phyloP scores from a whole-genome alignment of 1,140 invertebrate genomes.

The Idris sp. region DNA sequence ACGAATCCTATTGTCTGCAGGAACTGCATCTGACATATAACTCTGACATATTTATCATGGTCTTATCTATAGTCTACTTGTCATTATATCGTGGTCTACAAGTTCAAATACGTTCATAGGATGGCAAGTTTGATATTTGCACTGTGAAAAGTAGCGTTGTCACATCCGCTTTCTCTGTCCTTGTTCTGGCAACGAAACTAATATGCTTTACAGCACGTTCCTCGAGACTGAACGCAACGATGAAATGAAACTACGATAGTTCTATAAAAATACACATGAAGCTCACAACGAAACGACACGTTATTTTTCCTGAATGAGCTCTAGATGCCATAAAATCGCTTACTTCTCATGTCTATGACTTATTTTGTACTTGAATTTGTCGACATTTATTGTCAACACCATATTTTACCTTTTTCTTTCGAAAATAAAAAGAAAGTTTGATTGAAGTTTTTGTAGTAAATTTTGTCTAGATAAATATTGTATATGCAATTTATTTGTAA shows the following conservation, averaged over 20 bases:
- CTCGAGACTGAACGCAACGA: conserved; percentile 45
- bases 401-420: conserved; percentile 30
- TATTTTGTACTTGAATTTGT: conserved; percentile 53
- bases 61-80: conserved; percentile 28
- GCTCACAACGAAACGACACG: conserved; percentile 43
- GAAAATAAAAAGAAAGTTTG: conserved; percentile 16
- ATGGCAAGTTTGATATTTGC: conserved; percentile 36
- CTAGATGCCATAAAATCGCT: conserved; percentile 50
- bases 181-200: conserved; percentile 35
- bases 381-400: conserved; percentile 34
- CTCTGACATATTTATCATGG: conserved; percentile 34
- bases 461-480: too few species aligned
- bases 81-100: conserved; percentile 26
- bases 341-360: conserved; percentile 29
- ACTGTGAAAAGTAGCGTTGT: conserved; percentile 34
- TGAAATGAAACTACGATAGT: conserved; percentile 43
- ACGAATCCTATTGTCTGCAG: conserved; percentile 8
- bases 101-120: conserved; percentile 36
- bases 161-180: conserved; percentile 28
- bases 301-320: conserved; percentile 49
- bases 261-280: conserved; percentile 51
- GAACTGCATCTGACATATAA: conserved; percentile 26
- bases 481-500: background rate
- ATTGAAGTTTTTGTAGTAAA: too few species aligned
- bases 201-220: conserved; percentile 54